phyloP scores from a whole-genome alignment of 2,888 invertebrate genomes.

The Habroteleia sp. region DNA sequence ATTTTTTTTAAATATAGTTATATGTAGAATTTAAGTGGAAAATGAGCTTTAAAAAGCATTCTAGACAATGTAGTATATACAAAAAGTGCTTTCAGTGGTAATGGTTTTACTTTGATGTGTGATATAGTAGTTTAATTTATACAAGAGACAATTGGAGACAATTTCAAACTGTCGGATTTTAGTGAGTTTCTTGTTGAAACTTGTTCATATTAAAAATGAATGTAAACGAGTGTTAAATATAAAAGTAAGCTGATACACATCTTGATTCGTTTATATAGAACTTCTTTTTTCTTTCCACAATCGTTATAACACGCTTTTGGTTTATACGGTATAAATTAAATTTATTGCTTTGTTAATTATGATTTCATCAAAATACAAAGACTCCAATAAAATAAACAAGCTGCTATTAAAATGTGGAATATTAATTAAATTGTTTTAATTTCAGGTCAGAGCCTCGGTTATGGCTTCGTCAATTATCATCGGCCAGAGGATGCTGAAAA shows the following conservation, averaged over 20 bases:
- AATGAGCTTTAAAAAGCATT: too few relatives aligned
- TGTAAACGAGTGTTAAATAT: slow-evolving; percentile 26
- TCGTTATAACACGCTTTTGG: background rate
- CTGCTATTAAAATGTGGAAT: background rate
- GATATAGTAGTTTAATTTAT: slow-evolving; percentile 26
- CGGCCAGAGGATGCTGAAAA: slow-evolving; percentile 98
- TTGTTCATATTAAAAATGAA: slow-evolving; percentile 25
- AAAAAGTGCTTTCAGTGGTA: slow-evolving; percentile 9
- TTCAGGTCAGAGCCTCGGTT: slow-evolving; percentile 98
- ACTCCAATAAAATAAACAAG: background rate
- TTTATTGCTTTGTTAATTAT: too few relatives aligned
- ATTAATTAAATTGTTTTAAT: slow-evolving; percentile 50
- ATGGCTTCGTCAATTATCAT: slow-evolving; percentile 99
- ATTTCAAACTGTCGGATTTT: slow-evolving; percentile 30
- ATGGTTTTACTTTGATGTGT: slow-evolving; percentile 19
- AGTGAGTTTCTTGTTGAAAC: slow-evolving; percentile 23
- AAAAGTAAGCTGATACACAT: slow-evolving; percentile 26
- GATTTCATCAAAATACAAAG: too few relatives aligned
- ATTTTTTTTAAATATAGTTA: too few relatives aligned
- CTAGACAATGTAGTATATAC: background rate
- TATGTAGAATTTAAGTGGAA: too few relatives aligned
- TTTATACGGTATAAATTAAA: too few relatives aligned
- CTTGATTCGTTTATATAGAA: slow-evolving; percentile 26
- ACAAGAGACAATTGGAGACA: slow-evolving; percentile 25
- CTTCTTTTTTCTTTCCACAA: background rate